Evolutionary conservation across 2,113 vertebrate genomes (phyloP).

Genomic region (Clupea harengus): DNA sequence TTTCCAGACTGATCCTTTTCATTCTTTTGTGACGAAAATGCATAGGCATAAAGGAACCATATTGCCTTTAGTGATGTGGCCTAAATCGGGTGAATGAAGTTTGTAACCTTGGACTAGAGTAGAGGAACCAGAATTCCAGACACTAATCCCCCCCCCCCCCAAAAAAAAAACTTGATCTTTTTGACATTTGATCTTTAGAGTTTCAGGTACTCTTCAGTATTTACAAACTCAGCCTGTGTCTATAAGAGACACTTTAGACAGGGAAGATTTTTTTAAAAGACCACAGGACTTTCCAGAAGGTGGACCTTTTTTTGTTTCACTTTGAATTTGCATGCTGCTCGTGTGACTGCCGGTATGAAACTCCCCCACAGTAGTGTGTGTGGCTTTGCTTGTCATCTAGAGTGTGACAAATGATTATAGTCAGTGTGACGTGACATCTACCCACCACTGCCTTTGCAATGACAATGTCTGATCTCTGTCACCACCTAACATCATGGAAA

Average conservation of each 20-base stretch:
- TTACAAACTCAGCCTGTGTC: background rate
- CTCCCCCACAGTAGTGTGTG: background rate
- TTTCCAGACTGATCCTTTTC: background rate
- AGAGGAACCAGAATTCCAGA: background rate
- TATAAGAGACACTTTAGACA: background rate
- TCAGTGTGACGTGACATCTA: background rate
- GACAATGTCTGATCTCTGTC: background rate
- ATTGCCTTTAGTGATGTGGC: background rate
- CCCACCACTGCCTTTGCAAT: background rate
- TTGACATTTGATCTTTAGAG: background rate
- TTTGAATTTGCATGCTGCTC: background rate
- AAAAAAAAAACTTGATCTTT: too few relatives aligned
- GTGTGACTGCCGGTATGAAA: background rate
- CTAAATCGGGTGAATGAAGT: background rate
- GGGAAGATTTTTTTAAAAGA: background rate
- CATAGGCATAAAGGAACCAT: too few relatives aligned
- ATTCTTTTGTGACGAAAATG: too few relatives aligned
- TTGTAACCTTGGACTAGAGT: background rate
- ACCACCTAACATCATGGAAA: background rate
- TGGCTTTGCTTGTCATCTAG: background rate
- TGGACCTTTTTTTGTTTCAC: background rate
- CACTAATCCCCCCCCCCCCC: too few relatives aligned
- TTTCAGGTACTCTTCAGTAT: background rate
- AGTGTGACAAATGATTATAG: background rate
- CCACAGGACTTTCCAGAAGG: slow-evolving; percentile 1